Conservation (phyloP, 2,113 vertebrate genomes). For the Neolamprologus sp. region DNA sequence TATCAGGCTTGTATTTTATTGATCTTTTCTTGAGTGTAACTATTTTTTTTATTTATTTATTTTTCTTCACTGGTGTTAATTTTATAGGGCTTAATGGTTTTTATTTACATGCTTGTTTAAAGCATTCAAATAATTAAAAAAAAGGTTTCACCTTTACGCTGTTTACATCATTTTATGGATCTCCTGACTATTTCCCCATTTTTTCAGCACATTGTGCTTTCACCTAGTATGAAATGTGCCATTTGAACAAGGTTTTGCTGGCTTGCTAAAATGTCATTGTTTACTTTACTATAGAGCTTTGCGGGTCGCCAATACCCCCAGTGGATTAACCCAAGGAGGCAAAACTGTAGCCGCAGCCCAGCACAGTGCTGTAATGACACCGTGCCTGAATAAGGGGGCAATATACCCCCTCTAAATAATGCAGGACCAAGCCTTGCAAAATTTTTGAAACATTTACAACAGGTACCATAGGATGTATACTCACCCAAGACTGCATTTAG, state of each 20-base stretch:
- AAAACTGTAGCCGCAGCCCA: neutral
- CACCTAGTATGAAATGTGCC: neutral
- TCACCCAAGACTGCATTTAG: neutral
- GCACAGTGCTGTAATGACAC: neutral
- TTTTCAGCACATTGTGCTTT: neutral
- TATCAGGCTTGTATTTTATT: neutral
- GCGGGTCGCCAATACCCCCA: neutral
- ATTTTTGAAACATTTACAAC: neutral
- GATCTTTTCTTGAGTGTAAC: neutral
- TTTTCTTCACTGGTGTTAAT: neutral
- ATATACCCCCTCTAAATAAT: neutral
- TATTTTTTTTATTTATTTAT: neutral
- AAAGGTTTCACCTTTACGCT: neutral
- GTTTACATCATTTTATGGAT: neutral
- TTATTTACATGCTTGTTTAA: neutral
- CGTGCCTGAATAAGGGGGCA: neutral
- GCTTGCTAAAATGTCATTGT: neutral
- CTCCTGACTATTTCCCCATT: neutral
- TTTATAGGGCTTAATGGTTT: neutral
- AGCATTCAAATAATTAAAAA: neutral
- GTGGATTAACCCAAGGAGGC: neutral
- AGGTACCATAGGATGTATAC: neutral
- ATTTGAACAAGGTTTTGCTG: neutral
- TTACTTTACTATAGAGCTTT: neutral
- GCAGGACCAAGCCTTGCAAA: neutral